Conservation (phyloP, 2,797 vertebrate genomes). For the Oreochromis mossambicus region DNA sequence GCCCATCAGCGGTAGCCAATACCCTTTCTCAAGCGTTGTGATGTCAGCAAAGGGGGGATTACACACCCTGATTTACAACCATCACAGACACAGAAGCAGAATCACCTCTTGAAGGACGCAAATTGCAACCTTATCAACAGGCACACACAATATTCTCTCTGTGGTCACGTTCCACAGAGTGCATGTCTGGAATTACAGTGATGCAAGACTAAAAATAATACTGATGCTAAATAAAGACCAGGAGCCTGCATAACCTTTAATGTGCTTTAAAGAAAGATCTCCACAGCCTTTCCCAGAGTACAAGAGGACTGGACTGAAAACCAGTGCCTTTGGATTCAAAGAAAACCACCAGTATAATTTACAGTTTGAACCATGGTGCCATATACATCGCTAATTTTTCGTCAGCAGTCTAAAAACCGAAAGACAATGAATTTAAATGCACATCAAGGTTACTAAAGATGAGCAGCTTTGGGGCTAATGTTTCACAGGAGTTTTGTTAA, state of each 20-base stretch:
- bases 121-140: not conserved
- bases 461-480: not conserved
- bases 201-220: not conserved
- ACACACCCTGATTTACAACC: not conserved
- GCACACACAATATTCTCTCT: not conserved
- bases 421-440: not conserved
- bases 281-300: not conserved
- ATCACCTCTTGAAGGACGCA: not conserved
- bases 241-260: not conserved
- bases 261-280: not conserved
- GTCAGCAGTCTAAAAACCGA: not conserved
- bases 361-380: not conserved
- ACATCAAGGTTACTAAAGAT: not conserved
- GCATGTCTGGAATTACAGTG: not conserved
- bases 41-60: not conserved
- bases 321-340: not conserved
- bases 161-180: not conserved
- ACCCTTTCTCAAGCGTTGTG: not conserved
- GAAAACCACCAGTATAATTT: not conserved
- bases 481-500: not conserved
- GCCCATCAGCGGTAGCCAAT: not conserved
- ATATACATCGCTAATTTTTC: not conserved
- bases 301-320: not conserved
- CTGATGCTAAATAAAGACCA: not conserved
- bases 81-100: not conserved